Percentiles rank a stretch among this genome's conserved stretches.
Evolutionary conservation across 2,113 vertebrate genomes (phyloP).

Genomic region (Syrrhaptes paradoxus): DNA sequence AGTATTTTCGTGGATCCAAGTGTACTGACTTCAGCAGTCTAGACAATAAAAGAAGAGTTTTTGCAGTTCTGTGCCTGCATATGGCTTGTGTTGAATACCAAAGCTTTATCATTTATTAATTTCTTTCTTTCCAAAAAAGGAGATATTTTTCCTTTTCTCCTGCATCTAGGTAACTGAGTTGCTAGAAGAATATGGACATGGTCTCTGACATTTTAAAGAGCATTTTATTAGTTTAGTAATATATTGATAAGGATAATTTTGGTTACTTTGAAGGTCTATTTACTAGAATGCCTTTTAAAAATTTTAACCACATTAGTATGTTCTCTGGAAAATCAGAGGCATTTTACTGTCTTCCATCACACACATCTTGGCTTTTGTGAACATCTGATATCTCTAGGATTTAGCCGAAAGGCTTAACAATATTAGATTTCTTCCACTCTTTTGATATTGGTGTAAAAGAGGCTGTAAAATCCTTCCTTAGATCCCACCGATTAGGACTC

Average conservation of each 20-base stretch:
- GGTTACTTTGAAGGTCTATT: not conserved
- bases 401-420: not conserved
- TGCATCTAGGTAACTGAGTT: not conserved
- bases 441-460: not conserved
- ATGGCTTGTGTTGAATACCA: not conserved
- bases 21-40: not conserved
- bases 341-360: not conserved
- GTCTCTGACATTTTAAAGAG: not conserved
- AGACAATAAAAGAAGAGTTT: not conserved
- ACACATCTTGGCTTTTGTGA: not conserved
- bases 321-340: not conserved
- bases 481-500: not conserved
- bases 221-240: not conserved
- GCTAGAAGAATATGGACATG: not conserved
- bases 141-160: not conserved
- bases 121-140: not conserved
- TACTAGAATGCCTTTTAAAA: not conserved
- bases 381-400: not conserved
- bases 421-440: not conserved
- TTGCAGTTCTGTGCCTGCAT: not conserved
- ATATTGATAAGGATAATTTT: not conserved
- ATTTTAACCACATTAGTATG: not conserved
- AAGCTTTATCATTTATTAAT: not conserved
- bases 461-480: not conserved
- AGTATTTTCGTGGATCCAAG: not conserved